A percentile compares a stretch with the other conserved stretches of the same genome.
phyloP scores from a whole-genome alignment of 2,888 invertebrate genomes.

The Lampropteryx suffumata region DNA sequence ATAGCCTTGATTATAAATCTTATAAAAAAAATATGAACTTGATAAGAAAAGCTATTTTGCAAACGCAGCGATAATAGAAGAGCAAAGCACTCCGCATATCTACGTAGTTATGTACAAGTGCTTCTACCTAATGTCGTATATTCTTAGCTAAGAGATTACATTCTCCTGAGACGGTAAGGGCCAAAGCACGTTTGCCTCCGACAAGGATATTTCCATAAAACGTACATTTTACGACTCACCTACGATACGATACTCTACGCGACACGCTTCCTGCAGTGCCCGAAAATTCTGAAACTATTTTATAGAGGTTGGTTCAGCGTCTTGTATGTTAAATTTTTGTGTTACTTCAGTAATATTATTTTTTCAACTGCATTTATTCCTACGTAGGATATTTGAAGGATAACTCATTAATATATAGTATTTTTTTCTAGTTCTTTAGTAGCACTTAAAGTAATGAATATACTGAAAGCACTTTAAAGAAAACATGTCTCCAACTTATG shows the following conservation, averaged over 20 bases:
- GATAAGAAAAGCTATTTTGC: neutral
- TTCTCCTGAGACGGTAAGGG: conserved; percentile 48
- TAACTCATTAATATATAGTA: no score
- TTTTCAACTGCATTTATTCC: no score
- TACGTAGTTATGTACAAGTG: conserved; percentile 17
- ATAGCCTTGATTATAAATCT: no score
- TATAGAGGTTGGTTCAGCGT: neutral
- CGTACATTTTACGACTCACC: conserved; percentile 69
- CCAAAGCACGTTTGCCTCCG: conserved; percentile 52
- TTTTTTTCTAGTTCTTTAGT: no score
- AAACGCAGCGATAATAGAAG: neutral
- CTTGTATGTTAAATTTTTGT: no score
- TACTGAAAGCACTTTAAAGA: neutral
- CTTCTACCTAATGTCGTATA: conserved; percentile 37
- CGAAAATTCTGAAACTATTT: conserved; percentile 26
- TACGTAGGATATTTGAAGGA: no score
- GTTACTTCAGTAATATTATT: no score
- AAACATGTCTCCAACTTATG: conserved; percentile 1
- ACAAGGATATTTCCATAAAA: conserved; percentile 77
- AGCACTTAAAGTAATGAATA: neutral
- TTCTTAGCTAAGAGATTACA: conserved; percentile 56
- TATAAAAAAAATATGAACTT: no score
- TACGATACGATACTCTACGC: conserved; percentile 41
- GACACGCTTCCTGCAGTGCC: conserved; percentile 19
- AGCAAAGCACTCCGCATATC: conserved; percentile 11